Evolutionary conservation across 1,140 invertebrate species (phyloP), one percentile per base, ranked within the genome.

Genomic region (Conus ventricosus): DNA sequence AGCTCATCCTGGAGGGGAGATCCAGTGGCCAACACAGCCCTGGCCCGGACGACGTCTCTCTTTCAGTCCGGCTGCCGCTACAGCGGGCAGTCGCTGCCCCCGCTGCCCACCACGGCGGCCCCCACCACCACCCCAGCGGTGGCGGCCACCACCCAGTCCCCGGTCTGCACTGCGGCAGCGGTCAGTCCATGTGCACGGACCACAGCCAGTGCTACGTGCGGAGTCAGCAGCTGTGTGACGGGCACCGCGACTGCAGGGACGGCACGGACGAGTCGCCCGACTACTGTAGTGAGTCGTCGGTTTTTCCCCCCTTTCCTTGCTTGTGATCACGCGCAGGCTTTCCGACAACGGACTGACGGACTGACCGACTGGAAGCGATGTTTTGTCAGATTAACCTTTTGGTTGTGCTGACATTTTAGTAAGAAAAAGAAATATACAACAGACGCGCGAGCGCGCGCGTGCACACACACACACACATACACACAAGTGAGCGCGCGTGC

Each of bases 201-300:
- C 82, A 87, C 27, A 88, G 89, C 15, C 88, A 17, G 15, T 95
- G 94, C 87, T 92, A 94, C 67, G 87, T 89, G 23, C 76, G 89
- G 5, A 71, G 55, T 15, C 91, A 90, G 82, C 91, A 90, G 82
- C 91, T 92, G 7, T 98, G 97, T 91, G 96, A 97, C 93, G 97
- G 97, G 92, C 97, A 97, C 92, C 94, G 93, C 1, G 96, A 96
- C 91, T 95, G 94, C 88, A 25, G 71, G 39, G 93, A 94, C 85
- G 84, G 85, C 8, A 90, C 90, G 80, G 94, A 95, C 91, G 94
- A 95, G 87, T 84, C 82, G 5, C 53, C 71, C 51, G 55, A 55
- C 54, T 78, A 88, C 13, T 95, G 94, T 90, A 92, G 93, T 94
- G 91, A 88, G 92, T 89, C 39, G 39, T 39, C 39, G 39, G 39